phyloP scores from a whole-genome alignment of 2,113 vertebrate genomes.

The Irena cyanogastra region DNA sequence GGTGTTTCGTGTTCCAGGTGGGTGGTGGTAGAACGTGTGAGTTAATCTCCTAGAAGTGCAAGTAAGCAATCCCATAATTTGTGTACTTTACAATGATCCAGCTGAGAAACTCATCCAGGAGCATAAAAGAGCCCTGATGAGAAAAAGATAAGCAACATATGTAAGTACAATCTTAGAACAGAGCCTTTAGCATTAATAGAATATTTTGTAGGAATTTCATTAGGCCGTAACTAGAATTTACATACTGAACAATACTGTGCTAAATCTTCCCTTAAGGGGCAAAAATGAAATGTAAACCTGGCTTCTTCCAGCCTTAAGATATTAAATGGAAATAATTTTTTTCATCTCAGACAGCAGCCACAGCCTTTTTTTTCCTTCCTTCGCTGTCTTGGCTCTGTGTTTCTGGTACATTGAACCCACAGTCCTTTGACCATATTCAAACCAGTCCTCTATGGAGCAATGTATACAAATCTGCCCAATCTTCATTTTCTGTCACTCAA shows the following conservation, averaged over 20 bases:
- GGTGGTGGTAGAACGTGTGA: not conserved
- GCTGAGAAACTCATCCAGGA: slow-evolving; percentile 48
- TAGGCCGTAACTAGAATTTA: slow-evolving; percentile 52
- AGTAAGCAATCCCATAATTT: slow-evolving; percentile 46
- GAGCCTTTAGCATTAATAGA: slow-evolving; percentile 43
- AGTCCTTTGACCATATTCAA: not conserved
- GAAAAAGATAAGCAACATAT: slow-evolving; percentile 53
- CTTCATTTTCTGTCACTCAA: not conserved
- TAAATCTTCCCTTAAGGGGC: slow-evolving; percentile 46
- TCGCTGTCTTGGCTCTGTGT: not conserved
- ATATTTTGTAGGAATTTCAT: slow-evolving; percentile 60
- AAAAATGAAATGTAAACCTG: slow-evolving; percentile 27
- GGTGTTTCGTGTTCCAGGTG: not conserved
- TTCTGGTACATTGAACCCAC: not conserved
- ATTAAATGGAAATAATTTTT: not conserved
- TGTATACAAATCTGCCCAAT: not conserved
- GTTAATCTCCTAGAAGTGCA: slow-evolving; percentile 47
- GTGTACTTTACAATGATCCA: slow-evolving; percentile 29
- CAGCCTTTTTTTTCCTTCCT: not conserved
- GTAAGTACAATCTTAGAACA: slow-evolving; percentile 35
- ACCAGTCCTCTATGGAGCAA: not conserved
- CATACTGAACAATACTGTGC: slow-evolving; percentile 18
- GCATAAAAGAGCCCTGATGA: slow-evolving; percentile 47
- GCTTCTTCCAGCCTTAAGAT: not conserved
- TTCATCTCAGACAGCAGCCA: not conserved